phyloP scores from a whole-genome alignment of 2,888 invertebrate species.

The Polietes domitor region DNA sequence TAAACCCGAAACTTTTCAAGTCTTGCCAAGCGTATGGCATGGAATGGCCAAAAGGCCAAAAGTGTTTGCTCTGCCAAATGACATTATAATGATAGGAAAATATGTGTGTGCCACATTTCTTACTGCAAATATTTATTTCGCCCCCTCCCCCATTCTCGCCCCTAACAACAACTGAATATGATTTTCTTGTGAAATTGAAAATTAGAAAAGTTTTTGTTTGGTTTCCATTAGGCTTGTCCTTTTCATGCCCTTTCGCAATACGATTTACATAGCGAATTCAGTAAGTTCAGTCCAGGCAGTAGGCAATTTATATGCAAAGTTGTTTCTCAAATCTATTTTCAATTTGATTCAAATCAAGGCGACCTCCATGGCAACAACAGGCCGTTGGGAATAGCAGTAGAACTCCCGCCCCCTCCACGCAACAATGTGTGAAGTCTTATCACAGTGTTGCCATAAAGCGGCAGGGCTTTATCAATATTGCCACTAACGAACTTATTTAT shows the following conservation, averaged over 20 bases:
- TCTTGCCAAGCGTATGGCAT: neutral
- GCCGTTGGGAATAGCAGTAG: neutral
- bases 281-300: neutral
- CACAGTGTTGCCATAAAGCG: neutral
- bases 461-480: neutral
- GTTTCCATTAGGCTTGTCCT: neutral
- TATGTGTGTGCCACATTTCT: no score
- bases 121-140: no score
- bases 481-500: neutral
- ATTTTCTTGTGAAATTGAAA: neutral
- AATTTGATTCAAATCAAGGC: slow-evolving; percentile 15
- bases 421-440: neutral
- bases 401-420: neutral
- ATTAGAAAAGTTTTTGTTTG: slow-evolving; percentile 22
- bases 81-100: no score
- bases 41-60: neutral
- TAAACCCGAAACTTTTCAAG: neutral
- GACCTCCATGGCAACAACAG: no score
- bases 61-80: no score
- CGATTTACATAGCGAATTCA: no score
- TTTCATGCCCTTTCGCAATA: neutral
- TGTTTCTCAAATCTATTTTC: slow-evolving; percentile 11
- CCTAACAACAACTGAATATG: neutral
- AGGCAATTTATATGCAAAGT: slow-evolving; percentile 18
- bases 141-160: no score